These are phyloP conservation scores for Apoderus coryli DNA, from an alignment of 2,888 invertebrate species.

Conservation along the genomic window DNA sequence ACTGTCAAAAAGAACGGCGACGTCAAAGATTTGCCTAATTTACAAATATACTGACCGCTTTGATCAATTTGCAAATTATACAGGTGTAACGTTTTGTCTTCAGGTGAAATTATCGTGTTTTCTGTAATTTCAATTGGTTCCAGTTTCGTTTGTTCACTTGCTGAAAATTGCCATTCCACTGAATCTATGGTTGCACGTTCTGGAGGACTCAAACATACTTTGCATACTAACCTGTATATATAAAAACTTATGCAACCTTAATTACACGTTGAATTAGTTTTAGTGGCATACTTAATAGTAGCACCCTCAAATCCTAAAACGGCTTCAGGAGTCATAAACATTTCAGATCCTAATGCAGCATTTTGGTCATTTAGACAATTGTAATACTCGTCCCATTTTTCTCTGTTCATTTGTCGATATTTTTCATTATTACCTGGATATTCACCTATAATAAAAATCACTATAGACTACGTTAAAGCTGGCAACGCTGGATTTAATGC, in stretches of 20 bases:
- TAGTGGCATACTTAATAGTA: constrained; percentile 6
- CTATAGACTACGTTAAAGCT: no score
- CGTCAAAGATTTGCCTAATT: constrained; percentile 31
- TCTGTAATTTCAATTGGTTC: constrained; percentile 31
- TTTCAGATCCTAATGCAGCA: constrained; percentile 26
- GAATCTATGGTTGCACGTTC: constrained; percentile 28
- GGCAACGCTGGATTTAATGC: no score
- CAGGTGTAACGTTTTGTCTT: constrained; percentile 36
- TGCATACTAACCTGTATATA: constrained; percentile 33
- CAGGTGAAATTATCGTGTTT: constrained; percentile 31
- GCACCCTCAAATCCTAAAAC: constrained; percentile 33
- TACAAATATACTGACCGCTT: constrained; percentile 43
- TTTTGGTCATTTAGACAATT: constrained; percentile 32
- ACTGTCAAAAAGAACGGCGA: constrained; percentile 39
- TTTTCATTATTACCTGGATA: constrained; percentile 34
- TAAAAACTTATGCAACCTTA: no score
- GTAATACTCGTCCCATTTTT: constrained; percentile 41
- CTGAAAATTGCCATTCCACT: constrained; percentile 35
- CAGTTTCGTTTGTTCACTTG: constrained; percentile 20
- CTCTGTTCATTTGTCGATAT: constrained; percentile 27
- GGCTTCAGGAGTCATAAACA: constrained; percentile 29
- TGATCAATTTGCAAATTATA: constrained; percentile 36
- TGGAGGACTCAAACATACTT: constrained; percentile 39
- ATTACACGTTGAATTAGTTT: constrained; percentile 8
- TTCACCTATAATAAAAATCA: no score